Percentiles rank a stretch among this genome's conserved stretches.
Conservation (phyloP, 2,113 vertebrate species). For the Arenaria interpres region DNA sequence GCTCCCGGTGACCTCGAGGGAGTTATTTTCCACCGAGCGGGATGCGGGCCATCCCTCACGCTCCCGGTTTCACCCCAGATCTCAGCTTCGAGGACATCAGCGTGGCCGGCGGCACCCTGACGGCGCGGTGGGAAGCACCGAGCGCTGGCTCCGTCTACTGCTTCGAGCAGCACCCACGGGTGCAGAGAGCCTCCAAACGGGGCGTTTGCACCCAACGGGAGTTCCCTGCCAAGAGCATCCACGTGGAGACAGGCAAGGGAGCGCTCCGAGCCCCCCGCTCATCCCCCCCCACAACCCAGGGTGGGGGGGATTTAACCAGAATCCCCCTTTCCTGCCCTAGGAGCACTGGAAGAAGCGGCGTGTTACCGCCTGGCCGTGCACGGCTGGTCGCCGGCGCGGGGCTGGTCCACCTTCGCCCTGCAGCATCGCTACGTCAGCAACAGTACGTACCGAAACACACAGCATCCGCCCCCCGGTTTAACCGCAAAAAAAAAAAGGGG, state of each 20-base stretch:
- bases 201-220: not conserved
- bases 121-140: not conserved
- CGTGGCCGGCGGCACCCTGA: rapidly evolving
- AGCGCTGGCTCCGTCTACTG: not conserved
- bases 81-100: not conserved
- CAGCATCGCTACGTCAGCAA: conserved; percentile 32
- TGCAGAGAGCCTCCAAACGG: rapidly evolving
- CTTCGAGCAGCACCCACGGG: conserved; percentile 23
- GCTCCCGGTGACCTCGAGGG: not conserved
- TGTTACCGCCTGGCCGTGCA: conserved; percentile 64
- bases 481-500: rapidly evolving
- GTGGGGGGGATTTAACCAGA: not conserved
- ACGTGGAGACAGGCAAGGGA: not conserved
- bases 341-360: rapidly evolving
- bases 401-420: conserved; percentile 52
- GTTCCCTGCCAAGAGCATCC: not conserved
- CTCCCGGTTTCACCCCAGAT: not conserved
- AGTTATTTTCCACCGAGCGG: not conserved
- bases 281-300: rapidly evolving
- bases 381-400: not conserved
- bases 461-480: rapidly evolving
- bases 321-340: not conserved
- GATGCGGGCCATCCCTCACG: not conserved
- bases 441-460: not conserved
- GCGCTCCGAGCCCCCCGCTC: rapidly evolving